phyloP scores from a whole-genome alignment of 2,888 invertebrate species.

The Synergus gifuensis region DNA sequence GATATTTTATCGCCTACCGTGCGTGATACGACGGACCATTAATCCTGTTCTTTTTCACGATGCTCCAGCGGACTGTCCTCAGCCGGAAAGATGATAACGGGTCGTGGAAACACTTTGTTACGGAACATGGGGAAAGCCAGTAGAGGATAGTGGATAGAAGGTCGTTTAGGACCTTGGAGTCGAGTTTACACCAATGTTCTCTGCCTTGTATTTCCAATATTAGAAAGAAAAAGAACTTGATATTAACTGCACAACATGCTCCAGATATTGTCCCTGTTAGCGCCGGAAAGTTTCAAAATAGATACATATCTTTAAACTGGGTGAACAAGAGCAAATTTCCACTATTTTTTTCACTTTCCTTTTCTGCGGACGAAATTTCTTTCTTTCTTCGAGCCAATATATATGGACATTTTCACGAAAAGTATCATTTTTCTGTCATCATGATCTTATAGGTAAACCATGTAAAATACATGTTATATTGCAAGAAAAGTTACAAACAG shows the following conservation, averaged over 20 bases:
- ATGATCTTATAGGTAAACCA: no score
- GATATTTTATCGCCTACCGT: slow-evolving; percentile 69
- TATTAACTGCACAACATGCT: not conserved
- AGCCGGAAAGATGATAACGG: slow-evolving; percentile 68
- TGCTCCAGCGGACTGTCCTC: slow-evolving; percentile 61
- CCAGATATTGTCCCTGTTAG: not conserved
- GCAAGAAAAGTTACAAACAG: no score
- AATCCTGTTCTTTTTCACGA: slow-evolving; percentile 66
- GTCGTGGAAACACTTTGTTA: slow-evolving; percentile 67
- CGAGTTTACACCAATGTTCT: slow-evolving; percentile 18
- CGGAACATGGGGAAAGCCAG: slow-evolving; percentile 46
- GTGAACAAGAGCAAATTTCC: not conserved
- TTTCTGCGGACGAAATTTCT: no score
- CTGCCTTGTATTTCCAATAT: not conserved
- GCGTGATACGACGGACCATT: slow-evolving; percentile 70
- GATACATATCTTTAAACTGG: no score
- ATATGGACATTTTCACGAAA: no score
- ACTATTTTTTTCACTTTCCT: not conserved
- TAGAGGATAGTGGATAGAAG: slow-evolving; percentile 10
- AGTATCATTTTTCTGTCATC: no score
- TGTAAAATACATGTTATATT: no score
- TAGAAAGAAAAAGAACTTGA: not conserved
- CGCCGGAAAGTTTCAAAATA: no score
- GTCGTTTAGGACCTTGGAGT: slow-evolving; percentile 2
- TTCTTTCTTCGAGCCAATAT: no score